A percentile compares a stretch with the other conserved stretches of the same genome.
Evolutionary conservation across 2,888 invertebrate genomes (phyloP).

Genomic region (Fissipunctia ypsillon): DNA sequence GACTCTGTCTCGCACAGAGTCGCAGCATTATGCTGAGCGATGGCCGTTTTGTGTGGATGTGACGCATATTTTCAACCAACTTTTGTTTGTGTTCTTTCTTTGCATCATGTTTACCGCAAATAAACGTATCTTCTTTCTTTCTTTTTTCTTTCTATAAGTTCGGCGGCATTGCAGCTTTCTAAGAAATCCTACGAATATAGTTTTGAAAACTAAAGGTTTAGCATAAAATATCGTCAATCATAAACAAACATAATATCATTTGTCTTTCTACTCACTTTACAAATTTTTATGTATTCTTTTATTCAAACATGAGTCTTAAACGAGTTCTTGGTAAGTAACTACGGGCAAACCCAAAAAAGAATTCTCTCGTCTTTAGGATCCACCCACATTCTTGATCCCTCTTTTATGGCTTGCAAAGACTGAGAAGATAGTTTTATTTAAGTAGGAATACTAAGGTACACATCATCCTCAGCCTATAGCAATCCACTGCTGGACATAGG

Average conservation of each 20-base stretch:
- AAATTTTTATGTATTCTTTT: conserved; percentile 8
- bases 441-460: neutral
- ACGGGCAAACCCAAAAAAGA: neutral
- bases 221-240: conserved; percentile 23
- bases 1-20: too few species aligned
- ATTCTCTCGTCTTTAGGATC: conserved; percentile 17
- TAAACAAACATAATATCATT: conserved; percentile 7
- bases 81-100: too few species aligned
- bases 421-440: conserved; percentile 20
- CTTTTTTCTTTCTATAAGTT: too few species aligned
- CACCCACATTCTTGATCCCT: neutral
- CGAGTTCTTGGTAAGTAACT: neutral
- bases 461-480: too few species aligned
- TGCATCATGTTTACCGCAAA: too few species aligned
- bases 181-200: neutral
- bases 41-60: too few species aligned
- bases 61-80: too few species aligned
- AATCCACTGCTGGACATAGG: too few species aligned
- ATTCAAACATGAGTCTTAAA: conserved; percentile 10
- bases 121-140: too few species aligned
- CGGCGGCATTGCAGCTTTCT: neutral
- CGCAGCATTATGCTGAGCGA: too few species aligned
- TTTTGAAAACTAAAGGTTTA: conserved; percentile 3
- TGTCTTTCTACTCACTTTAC: neutral
- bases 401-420: neutral